A percentile compares a stretch with the other conserved stretches of the same genome.
Evolutionary conservation across 1,140 invertebrate genomes (phyloP).

Genomic region (Heliconius hermathena): DNA sequence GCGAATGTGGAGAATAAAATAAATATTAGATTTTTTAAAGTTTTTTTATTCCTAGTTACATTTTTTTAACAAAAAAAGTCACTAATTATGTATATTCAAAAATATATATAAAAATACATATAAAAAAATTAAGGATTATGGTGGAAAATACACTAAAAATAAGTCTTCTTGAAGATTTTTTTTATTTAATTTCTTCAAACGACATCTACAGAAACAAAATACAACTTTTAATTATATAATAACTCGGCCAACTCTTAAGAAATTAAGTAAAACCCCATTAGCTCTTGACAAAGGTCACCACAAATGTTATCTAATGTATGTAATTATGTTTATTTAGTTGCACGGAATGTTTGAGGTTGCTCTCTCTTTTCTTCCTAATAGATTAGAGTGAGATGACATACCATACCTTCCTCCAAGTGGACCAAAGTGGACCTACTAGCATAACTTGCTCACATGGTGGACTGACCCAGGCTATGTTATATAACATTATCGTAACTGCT

Average conservation of each 20-base stretch:
- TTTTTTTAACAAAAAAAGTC: no score
- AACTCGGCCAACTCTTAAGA: conserved; percentile 18
- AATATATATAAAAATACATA: no score
- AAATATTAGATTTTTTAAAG: no score
- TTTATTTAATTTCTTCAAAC: not conserved
- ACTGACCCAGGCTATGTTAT: conserved; percentile 3
- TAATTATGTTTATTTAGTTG: conserved; percentile 39
- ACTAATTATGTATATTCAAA: no score
- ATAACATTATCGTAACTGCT: not conserved
- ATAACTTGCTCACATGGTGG: not conserved
- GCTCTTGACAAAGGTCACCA: conserved; percentile 32
- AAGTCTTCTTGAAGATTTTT: no score
- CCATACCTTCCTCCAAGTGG: not conserved
- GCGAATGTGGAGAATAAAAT: no score
- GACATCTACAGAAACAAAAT: not conserved
- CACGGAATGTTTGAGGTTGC: conserved; percentile 31
- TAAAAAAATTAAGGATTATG: no score
- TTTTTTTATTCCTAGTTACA: no score
- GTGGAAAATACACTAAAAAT: no score
- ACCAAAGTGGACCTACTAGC: not conserved
- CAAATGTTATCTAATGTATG: conserved; percentile 51
- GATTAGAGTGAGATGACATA: not conserved
- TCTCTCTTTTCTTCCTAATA: conserved; percentile 30
- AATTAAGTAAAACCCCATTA: conserved; percentile 18
- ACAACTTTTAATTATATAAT: not conserved